A percentile compares a stretch with the other conserved stretches of the same genome.
Evolutionary conservation across 1,140 invertebrate genomes (phyloP).

Genomic region (Drosophila jambulina): DNA sequence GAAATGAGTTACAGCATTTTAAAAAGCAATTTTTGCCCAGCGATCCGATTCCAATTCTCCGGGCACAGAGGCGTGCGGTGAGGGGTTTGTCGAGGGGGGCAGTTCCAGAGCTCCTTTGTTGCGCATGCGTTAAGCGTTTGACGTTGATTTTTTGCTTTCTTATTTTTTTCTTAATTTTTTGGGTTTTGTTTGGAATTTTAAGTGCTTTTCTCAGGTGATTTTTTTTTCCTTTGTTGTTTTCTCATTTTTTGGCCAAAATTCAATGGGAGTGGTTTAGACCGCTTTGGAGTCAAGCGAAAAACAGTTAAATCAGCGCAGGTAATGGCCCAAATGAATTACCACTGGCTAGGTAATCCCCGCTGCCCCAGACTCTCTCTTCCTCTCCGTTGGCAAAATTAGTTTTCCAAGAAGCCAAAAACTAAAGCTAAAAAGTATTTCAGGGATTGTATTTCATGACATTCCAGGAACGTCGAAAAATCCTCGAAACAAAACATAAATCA

Average conservation of each 20-base stretch:
- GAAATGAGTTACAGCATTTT: conserved; percentile 43
- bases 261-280: conserved; percentile 25
- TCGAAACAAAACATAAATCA: conserved; percentile 18
- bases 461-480: conserved; percentile 10
- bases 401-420: conserved; percentile 30
- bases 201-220: conserved; percentile 52
- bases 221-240: conserved; percentile 11
- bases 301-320: conserved; percentile 46
- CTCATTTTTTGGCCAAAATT: conserved; percentile 3
- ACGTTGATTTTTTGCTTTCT: conserved; percentile 36
- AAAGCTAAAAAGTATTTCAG: conserved; percentile 3
- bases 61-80: conserved; percentile 1
- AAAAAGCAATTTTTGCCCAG: conserved; percentile 44
- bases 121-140: conserved; percentile 71
- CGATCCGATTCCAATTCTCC: conserved; percentile 42
- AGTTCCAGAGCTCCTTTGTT: conserved; percentile 43
- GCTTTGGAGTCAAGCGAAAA: conserved; percentile 27
- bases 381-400: conserved; percentile 19
- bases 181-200: conserved; percentile 44
- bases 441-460: conserved; percentile 42
- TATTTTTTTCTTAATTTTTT: not conserved
- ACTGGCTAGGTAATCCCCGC: conserved; percentile 20
- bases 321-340: conserved; percentile 39
- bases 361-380: not conserved
- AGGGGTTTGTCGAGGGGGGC: not conserved